Base-by-base conservation (phyloP, 1,140 invertebrate species). In the Lasaia peninsularis region DNA sequence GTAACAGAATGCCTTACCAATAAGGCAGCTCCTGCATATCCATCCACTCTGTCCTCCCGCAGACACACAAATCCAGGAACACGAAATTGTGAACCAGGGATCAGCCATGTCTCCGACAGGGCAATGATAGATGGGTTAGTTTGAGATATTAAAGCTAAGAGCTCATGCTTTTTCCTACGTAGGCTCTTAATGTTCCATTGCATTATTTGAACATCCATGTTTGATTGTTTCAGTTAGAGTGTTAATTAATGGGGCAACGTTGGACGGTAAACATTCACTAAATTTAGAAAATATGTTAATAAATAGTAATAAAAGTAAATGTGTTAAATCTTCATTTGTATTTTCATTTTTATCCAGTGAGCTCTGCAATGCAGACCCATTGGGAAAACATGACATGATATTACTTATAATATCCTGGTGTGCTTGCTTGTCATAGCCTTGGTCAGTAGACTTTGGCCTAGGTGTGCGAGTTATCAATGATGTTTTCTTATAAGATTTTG, bases 31-130 rank as follows among this genome's bases (percentile, higher is more conserved):
- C 34, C 34, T 1, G 48, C 62, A 35, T 60, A 63, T 0, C 69
- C 70, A 51, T 69, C 64, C 35, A 31, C 35, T 44, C 55, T 63
- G 52, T 68, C 63, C 49, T 66, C 63, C 35, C 69, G 51, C 3
- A 71, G 16, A 54, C 69, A 71, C 0, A 57, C 10, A 37, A 56
- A 65, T 2, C 65, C 65, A 5, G 60, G 44, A 4, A 37, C 5
- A 12, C 34, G 34, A 7, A 37, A 2, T 6, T 37, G 34, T 0
- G 56, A 52, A 0, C 56, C 59, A 12, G 63, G 61, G n/a, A 37
- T 12, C n/a, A 55, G 24, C 52, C 34, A 37, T 10, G 34, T 37
- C 34, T 37, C 34, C 12, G 34, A 37, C 1, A 37, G 34, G 6
- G 34, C 34, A 37, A 37, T 37, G 7, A 37, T 7, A 14, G n/a